Evolutionary conservation across 2,888 invertebrate genomes (phyloP).

Genomic region (Cephus rjabovi): DNA sequence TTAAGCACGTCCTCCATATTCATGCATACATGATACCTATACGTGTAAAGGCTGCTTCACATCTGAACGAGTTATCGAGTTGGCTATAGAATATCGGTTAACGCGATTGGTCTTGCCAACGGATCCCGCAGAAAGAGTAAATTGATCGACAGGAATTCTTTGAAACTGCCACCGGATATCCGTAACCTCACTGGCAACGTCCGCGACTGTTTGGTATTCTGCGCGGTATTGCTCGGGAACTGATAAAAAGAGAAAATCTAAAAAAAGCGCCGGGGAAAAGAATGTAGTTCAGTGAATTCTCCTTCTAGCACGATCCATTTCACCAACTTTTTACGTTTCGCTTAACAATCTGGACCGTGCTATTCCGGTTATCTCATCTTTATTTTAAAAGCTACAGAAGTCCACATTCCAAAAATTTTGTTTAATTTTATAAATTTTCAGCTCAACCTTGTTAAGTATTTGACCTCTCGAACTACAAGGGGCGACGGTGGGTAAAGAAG

Average conservation of each 20-base stretch:
- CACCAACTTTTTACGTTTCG: background rate
- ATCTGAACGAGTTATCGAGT: background rate
- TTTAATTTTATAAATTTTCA: background rate
- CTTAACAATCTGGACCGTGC: background rate
- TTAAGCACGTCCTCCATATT: background rate
- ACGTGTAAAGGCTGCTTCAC: background rate
- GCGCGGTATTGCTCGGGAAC: background rate
- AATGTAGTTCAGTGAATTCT: background rate
- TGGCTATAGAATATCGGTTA: background rate
- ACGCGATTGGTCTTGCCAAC: background rate
- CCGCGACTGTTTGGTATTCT: background rate
- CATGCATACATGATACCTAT: background rate
- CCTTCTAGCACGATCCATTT: background rate
- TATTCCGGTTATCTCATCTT: background rate
- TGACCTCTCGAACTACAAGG: background rate
- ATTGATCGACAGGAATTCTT: background rate
- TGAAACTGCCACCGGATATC: background rate
- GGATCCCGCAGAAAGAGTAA: background rate
- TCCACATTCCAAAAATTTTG: background rate
- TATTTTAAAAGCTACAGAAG: background rate
- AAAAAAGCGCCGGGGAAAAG: background rate
- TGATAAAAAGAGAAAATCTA: background rate
- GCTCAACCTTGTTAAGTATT: background rate
- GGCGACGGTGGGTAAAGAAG: background rate
- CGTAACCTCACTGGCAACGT: background rate